Percentiles rank a stretch among this genome's conserved stretches.
phyloP scores from a whole-genome alignment of 53 echinoderm and acorn worm species.

The Mesocentrotus franciscanus region DNA sequence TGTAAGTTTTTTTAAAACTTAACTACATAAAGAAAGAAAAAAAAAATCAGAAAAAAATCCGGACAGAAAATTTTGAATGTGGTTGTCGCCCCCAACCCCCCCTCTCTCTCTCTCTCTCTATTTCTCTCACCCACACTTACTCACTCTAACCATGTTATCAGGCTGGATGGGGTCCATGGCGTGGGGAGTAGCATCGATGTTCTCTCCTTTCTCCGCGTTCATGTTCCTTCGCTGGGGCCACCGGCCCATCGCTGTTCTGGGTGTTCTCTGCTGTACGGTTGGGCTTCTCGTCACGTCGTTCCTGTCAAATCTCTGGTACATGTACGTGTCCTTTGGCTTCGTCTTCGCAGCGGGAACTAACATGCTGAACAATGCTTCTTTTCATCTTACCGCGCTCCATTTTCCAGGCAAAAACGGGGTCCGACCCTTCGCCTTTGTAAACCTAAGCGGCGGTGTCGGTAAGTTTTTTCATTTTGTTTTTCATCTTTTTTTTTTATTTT shows the following conservation, averaged over 20 bases:
- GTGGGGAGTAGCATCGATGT: slow-evolving; percentile 19
- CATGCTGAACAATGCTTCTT: neutral
- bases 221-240: slow-evolving; percentile 9
- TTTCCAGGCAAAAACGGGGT: slow-evolving; percentile 12
- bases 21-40: too few species aligned
- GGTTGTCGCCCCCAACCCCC: too few species aligned
- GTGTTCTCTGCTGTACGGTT: neutral
- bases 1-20: too few species aligned
- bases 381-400: neutral
- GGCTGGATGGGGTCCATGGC: slow-evolving; percentile 53
- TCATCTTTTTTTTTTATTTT: neutral
- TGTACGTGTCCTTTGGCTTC: slow-evolving; percentile 34
- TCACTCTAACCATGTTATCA: neutral
- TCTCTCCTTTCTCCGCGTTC: slow-evolving; percentile 1
- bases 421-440: neutral
- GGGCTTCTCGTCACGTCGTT: slow-evolving; percentile 1
- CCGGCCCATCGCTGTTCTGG: neutral
- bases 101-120: too few species aligned
- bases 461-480: neutral
- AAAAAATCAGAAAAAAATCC: too few species aligned
- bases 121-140: too few species aligned
- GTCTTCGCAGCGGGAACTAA: slow-evolving; percentile 34
- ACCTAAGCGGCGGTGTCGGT: slow-evolving; percentile 16
- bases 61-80: too few species aligned
- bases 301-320: slow-evolving; percentile 35